Evolutionary conservation across 2,113 vertebrate genomes (phyloP).

Genomic region (Alligator sinensis): DNA sequence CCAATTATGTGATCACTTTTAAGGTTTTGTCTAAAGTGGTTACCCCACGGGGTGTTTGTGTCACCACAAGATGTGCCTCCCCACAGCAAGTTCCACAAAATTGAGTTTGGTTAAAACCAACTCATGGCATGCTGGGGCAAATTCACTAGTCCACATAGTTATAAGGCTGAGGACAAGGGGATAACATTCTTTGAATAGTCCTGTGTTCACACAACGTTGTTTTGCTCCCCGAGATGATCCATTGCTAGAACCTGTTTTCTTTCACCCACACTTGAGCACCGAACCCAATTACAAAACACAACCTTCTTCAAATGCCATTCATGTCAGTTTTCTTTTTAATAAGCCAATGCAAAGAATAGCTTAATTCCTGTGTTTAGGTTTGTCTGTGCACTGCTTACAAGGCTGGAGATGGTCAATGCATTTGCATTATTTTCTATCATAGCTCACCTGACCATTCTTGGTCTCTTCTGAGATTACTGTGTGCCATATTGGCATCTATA

Average conservation of each 20-base stretch:
- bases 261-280: slow-evolving; percentile 59
- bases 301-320: slow-evolving; percentile 8
- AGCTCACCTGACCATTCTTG: not conserved
- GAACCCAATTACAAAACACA: slow-evolving; percentile 44
- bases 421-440: not conserved
- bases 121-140: not conserved
- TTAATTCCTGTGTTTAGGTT: slow-evolving; percentile 1
- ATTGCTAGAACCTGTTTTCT: slow-evolving; percentile 24
- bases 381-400: not conserved
- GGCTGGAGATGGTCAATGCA: not conserved
- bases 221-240: slow-evolving; percentile 29
- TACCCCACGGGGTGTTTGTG: not conserved
- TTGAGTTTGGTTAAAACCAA: slow-evolving; percentile 11
- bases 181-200: slow-evolving; percentile 8
- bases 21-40: not conserved
- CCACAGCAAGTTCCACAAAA: not conserved
- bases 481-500: not conserved
- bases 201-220: not conserved
- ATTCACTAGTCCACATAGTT: not conserved
- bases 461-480: not conserved
- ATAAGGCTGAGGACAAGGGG: not conserved
- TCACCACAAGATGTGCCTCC: not conserved
- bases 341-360: slow-evolving; percentile 47
- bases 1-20: not conserved
- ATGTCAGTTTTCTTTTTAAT: slow-evolving; percentile 34